Base-by-base conservation (phyloP, 2,113 vertebrate species). In the Atractosteus spatula region DNA sequence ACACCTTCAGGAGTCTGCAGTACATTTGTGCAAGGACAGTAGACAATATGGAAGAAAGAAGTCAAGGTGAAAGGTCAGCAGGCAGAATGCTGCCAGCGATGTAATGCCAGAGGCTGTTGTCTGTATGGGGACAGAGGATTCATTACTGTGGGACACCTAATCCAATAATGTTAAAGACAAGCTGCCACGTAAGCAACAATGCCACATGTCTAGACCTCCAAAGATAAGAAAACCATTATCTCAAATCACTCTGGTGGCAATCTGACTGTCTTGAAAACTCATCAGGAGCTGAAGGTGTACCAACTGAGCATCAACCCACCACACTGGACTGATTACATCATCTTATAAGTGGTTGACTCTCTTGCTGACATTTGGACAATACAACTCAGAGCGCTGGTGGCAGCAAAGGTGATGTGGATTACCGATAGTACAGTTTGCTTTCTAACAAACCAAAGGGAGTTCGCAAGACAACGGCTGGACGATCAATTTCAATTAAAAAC, bases 1-100 rank as follows among this genome's bases (percentile, higher is more conserved):
- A 80, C 64, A 71, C 73, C 3, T 41, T 59, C 47, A 73, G 67
- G 55, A 43, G 61, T 29, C 55, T 42, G 69, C 70, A 63, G 3
- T 10, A 12, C 55, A 44, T 12, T 55, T 61, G 51, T 66, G 47
- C 16, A n/a, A 59, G 12, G 14, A 44, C 13, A 55, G 11, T 11
- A 14, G 1, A 47, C 43, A 47, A 41, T 44, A 12, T 3, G 3
- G 2, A 66, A 66, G 11, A 66, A 12, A n/a, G 43, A 51, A 17
- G 43, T 13, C 41, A 61, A 43, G 41, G 43, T 2, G 3, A 41
- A 41, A 63, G 44, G 64, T 11, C 41, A 44, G 5, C 10, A 29
- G 43, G 16, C 14, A 10, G 8, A 7, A 64, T 8, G 11, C 17
- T 41, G 14, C 42, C 43, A 3, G 41, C 13, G 41, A n/a, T 55